Base-by-base conservation (phyloP, 64 coral and sea anemone genomes). In the Actinia tenebrosa region DNA sequence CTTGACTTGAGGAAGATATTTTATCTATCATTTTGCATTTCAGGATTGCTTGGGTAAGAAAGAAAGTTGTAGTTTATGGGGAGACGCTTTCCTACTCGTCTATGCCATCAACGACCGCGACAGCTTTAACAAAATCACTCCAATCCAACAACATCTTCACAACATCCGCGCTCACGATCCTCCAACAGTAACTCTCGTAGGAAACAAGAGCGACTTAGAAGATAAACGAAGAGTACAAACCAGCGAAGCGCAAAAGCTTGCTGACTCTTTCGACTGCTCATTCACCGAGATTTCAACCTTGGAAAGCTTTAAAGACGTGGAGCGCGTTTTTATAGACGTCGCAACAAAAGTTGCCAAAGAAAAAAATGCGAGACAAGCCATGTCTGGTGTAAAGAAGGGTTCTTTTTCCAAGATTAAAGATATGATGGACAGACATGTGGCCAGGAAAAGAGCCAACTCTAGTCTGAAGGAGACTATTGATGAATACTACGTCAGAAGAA, bases 401-500 rank as follows among this genome's bases (percentile, higher is more conserved):
- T 79, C 92, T 16, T 84, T 91, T 60, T 78, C 44, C 20, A 94
- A 90, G 80, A 94, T 94, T 42, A 94, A 89, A 77, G 89, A 94
- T 10, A 83, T 90, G 42, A 86, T 94, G 14, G 92, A 94, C 14
- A 94, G 90, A 47, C 86, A 91, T 25, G 79, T 90, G 23, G 42
- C 85, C 14, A 77, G 92, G 77, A 91, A 88, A 26, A 87, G 92
- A 75, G 92, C 92, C 9, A 91, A 91, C 79, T 94, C 92, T 7
- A 94, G 92, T 56, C 50, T 94, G 16, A 90, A 80, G 16, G 92
- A 94, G 78, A 94, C 92, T 9, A 90, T 94, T 11, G 92, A 94
- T 50, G 85, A 91, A 20, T 94, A 94, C 45, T 94, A 84, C 55
- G 89, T 77, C 5, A 91, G 89, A 25, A 79, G 89, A 53, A 83